Evolutionary conservation across 2,797 vertebrate species (phyloP).

Genomic region (Taenioides sp.): DNA sequence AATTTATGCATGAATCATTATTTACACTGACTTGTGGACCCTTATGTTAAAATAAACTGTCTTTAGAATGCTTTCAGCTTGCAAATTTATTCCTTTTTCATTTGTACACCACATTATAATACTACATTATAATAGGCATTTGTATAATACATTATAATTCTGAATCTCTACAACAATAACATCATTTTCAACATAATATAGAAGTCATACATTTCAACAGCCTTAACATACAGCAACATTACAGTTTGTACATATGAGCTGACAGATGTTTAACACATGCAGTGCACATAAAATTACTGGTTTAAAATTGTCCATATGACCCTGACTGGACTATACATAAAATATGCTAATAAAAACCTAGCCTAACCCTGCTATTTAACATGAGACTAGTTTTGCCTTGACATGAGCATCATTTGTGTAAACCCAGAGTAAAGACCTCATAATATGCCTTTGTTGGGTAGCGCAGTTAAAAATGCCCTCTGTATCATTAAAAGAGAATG

Average conservation of each 20-base stretch:
- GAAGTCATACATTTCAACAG: not conserved
- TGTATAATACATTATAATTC: not conserved
- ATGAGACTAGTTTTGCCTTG: slow-evolving; percentile 15
- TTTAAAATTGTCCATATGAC: not conserved
- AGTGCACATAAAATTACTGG: not conserved
- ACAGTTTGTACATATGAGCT: not conserved
- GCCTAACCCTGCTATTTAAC: not conserved
- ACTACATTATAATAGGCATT: not conserved
- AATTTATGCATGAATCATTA: not conserved
- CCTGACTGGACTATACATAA: not conserved
- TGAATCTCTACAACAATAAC: not conserved
- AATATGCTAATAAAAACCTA: slow-evolving; percentile 1
- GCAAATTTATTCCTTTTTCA: not conserved
- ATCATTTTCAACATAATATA: not conserved
- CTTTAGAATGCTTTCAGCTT: not conserved
- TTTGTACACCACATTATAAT: not conserved
- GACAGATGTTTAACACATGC: not conserved
- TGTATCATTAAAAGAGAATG: slow-evolving; percentile 22
- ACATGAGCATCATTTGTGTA: not conserved
- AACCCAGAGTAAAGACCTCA: not conserved
- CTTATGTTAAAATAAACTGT: not conserved
- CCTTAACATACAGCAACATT: not conserved
- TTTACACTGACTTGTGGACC: not conserved
- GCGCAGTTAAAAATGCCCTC: slow-evolving; percentile 20
- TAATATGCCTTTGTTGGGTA: slow-evolving; percentile 6